Base-by-base conservation (phyloP, 2,113 vertebrate genomes). In the Ophiodon elongatus region DNA sequence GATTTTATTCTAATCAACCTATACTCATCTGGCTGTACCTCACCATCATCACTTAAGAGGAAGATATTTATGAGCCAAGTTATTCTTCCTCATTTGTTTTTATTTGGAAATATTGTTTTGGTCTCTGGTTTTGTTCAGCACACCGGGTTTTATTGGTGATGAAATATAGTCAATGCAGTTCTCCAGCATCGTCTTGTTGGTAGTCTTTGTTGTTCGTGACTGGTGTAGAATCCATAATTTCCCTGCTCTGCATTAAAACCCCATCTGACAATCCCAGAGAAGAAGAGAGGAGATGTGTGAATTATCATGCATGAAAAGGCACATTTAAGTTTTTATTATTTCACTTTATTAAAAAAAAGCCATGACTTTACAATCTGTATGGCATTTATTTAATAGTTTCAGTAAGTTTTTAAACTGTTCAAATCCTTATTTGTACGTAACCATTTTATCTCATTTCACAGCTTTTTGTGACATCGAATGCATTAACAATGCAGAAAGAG, bases 151-250 rank as follows among this genome's bases (percentile, higher is more conserved):
- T 41, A 54, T 54, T 54, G n/a, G 50, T 54, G 50, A 54, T 59
- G 57, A 31, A 31, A 33, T 37, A 35, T 27, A 19, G 8, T 5
- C 33, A 25, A 59, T 43, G 86, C 27, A 84, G 43, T 93, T 94
- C 37, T 93, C 86, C 11, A 88, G 41, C 80, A 96, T 93, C 82
- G 96, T 96, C 78, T 96, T 94, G 60, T 95, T 94, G 96, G 94
- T 91, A 94, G 80, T 87, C 70, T 54, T 90, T 0, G 66, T 94
- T 92, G 47, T 91, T 90, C 0, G 11, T 6, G 0, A 94, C 91
- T 90, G 31, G 93, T 93, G 21, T 92, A 93, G 7, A 92, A 71
- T 8, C 91, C 89, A 67, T 69, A 65, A 27, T 0, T 41, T 3
- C 82, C 85, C 10, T 3, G 0, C 10, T 2, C 87, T 92, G 70